These are phyloP conservation scores for Tyrannus savana DNA, from an alignment of 2,113 vertebrate genomes.

Conservation along the genomic window DNA sequence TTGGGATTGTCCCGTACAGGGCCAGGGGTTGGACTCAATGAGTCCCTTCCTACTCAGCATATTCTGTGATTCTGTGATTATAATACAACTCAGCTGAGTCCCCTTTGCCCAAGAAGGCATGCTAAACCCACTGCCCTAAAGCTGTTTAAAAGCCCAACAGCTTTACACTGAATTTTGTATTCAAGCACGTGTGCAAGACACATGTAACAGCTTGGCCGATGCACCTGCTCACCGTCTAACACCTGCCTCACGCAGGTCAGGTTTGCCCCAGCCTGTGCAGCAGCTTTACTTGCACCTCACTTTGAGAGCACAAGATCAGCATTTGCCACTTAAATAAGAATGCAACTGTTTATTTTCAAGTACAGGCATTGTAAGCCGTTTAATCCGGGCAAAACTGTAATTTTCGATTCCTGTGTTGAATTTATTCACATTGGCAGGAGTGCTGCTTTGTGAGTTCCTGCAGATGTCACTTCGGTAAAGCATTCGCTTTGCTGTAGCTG, in stretches of 20 bases:
- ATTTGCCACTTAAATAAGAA: neutral
- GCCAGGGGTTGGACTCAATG: too few relatives aligned
- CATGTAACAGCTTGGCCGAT: accelerated
- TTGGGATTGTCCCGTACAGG: neutral
- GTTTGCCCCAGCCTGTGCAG: neutral
- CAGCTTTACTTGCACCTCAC: neutral
- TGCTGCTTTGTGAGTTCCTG: neutral
- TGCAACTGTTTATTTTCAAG: neutral
- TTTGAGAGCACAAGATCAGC: neutral
- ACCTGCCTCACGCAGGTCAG: neutral
- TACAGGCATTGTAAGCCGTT: neutral
- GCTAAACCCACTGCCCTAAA: neutral
- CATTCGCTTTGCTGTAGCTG: neutral
- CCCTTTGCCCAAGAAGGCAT: neutral
- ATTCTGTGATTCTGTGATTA: neutral
- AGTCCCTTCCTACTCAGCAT: neutral
- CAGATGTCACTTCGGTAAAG: neutral
- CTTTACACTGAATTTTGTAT: neutral
- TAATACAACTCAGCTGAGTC: accelerated
- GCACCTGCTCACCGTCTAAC: neutral
- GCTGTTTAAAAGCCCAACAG: neutral
- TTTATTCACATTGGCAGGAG: accelerated
- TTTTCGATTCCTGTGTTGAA: neutral
- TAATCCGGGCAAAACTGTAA: neutral
- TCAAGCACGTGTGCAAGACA: neutral